Conservation (phyloP, 2,113 vertebrate species). For the Anarhynchus alexandrinus region DNA sequence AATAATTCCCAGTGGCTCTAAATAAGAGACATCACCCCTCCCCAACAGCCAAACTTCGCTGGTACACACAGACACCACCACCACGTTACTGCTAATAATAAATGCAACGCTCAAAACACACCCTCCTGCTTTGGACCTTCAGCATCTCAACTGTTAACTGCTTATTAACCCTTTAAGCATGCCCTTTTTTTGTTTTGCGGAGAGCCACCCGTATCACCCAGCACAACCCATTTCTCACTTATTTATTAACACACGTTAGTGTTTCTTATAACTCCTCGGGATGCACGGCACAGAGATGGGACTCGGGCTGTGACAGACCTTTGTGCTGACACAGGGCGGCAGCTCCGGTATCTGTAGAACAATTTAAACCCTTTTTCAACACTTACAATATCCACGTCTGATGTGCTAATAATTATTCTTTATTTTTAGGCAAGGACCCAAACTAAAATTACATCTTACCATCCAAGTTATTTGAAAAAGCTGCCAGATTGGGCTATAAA, state of each 20-base stretch:
- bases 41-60: neutral
- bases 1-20: neutral
- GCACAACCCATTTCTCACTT: neutral
- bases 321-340: neutral
- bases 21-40: neutral
- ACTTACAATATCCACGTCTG: slow-evolving; percentile 47
- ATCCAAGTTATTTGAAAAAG: slow-evolving; percentile 66
- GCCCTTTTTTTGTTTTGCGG: neutral
- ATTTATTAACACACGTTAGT: neutral
- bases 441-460: slow-evolving; percentile 69
- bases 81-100: neutral
- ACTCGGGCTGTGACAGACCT: neutral
- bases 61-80: accelerated
- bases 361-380: slow-evolving; percentile 1
- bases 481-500: slow-evolving; percentile 69
- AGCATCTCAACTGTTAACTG: neutral
- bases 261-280: neutral
- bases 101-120: neutral
- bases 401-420: slow-evolving; percentile 67
- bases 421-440: slow-evolving; percentile 67
- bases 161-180: neutral
- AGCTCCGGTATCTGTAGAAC: neutral
- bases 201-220: accelerated
- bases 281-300: accelerated
- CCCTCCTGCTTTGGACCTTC: neutral